Evolutionary conservation across 2,888 invertebrate species (phyloP).

Genomic region (Cryptus armator): DNA sequence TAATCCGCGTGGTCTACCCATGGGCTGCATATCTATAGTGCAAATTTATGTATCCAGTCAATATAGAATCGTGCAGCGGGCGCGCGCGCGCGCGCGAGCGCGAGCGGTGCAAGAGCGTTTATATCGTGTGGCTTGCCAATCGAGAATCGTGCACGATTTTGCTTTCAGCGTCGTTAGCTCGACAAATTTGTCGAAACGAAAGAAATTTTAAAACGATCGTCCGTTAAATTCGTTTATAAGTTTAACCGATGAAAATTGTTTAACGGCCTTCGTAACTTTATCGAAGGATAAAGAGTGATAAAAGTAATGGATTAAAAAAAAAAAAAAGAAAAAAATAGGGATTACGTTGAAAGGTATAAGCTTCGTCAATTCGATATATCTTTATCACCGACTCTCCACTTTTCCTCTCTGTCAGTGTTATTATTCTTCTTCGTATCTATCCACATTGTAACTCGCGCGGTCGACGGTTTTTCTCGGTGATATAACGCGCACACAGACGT

Average conservation of each 20-base stretch:
- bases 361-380: background rate
- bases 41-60: slow-evolving; percentile 14
- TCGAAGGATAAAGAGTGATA: background rate
- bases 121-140: background rate
- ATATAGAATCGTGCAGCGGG: slow-evolving; percentile 9
- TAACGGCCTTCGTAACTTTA: background rate
- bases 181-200: slow-evolving; percentile 13
- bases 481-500: slow-evolving; percentile 1
- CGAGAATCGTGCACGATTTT: background rate
- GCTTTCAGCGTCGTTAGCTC: slow-evolving; percentile 1
- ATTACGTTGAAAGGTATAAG: too few relatives aligned
- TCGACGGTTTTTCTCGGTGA: slow-evolving; percentile 32
- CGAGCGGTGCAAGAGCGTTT: too few relatives aligned
- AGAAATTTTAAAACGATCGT: background rate
- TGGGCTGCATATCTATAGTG: slow-evolving; percentile 6
- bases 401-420: slow-evolving; percentile 37
- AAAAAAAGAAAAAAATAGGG: too few relatives aligned
- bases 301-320: too few relatives aligned
- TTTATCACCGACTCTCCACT: slow-evolving; percentile 35
- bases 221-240: background rate
- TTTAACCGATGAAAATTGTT: background rate
- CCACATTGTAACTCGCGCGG: slow-evolving; percentile 25
- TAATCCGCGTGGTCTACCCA: background rate
- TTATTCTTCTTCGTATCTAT: slow-evolving; percentile 47
- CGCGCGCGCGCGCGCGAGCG: background rate